Base-by-base conservation (phyloP, 2,113 vertebrate genomes). In the Myrmecobius fasciatus region DNA sequence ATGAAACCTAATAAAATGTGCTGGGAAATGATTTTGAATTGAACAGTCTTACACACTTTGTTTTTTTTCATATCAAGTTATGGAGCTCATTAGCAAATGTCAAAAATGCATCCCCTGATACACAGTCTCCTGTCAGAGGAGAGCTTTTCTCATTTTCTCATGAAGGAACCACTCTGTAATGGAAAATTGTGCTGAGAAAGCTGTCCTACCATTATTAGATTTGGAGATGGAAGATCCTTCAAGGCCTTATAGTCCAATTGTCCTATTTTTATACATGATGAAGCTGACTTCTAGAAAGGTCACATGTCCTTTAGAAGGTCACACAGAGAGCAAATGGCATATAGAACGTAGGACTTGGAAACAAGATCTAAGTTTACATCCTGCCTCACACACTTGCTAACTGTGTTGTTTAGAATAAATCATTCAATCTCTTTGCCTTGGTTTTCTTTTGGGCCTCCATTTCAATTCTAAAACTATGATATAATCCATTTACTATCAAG, bases 1-100 rank as follows among this genome's bases (percentile, higher is more conserved):
- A 97, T 97, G 96, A 97, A 97, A 97, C 92, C 60, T 96, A 97
- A 96, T 94, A 92, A 24, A 56, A 94, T 94, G 96, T 96, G 75
- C 52, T 91, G 93, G 95, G 83, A 97, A 97, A 97, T 92, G 67
- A 75, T 96, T 96, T 95, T 91, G 96, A 97, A 97, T 97, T 97
- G 96, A 91, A 97, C 20, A 95, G 94, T 94, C 94, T 94, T 53
- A 20, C 67, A 91, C 88, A 94, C 89, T 53, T 53, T 93, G 96
- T 47, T 51, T 93, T 94, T 75, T 97, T 96, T 95, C 54, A 92
- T 95, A 96, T 96, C 89, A 95, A 95, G 93, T 91, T 93, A 91
- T 60, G n/a, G 52, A 95, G 54, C 93, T 28, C 92, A 91, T 96
- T 96, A 96, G 94, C 49, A 97, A 97, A 97, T 46, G 54, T 75